phyloP scores from a whole-genome alignment of 2,797 vertebrate species.

The Hypotaenidia philippensis region DNA sequence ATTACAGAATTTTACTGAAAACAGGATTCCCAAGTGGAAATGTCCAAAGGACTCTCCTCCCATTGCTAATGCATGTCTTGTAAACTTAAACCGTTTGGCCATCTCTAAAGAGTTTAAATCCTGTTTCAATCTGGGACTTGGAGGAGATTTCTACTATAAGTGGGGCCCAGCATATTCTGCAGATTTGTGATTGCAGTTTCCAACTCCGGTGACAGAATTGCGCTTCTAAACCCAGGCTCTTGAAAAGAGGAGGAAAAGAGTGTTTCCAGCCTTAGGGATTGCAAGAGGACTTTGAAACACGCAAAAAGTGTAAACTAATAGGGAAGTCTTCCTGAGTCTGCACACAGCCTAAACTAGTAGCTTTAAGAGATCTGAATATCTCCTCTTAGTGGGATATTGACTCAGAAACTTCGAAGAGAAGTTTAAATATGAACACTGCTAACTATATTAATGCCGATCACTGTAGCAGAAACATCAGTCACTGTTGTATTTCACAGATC shows the following conservation, averaged over 20 bases:
- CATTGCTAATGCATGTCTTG: conserved; percentile 72
- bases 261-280: conserved; percentile 52
- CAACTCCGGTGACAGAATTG: conserved; percentile 65
- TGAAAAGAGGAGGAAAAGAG: conserved; percentile 41
- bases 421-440: conserved; percentile 64
- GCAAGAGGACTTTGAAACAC: conserved; percentile 59
- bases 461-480: conserved; percentile 75
- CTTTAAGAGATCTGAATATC: conserved; percentile 75
- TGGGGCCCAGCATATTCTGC: conserved; percentile 65
- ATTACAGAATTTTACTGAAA: conserved; percentile 82
- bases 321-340: conserved; percentile 68
- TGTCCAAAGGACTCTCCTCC: conserved; percentile 80
- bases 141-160: conserved; percentile 58
- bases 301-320: conserved; percentile 17
- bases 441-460: conserved; percentile 68
- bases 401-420: conserved; percentile 71
- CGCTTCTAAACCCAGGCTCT: conserved; percentile 59
- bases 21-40: conserved; percentile 81
- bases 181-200: conserved; percentile 67
- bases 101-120: conserved; percentile 68
- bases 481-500: conserved; percentile 75
- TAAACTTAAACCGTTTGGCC: conserved; percentile 62
- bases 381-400: conserved; percentile 61
- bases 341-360: conserved; percentile 65
- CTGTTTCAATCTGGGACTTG: conserved; percentile 69